Evolutionary conservation across 2,888 invertebrate genomes (phyloP), one percentile per base, ranked within the genome.

Genomic region (Drosophila longiperda): DNA sequence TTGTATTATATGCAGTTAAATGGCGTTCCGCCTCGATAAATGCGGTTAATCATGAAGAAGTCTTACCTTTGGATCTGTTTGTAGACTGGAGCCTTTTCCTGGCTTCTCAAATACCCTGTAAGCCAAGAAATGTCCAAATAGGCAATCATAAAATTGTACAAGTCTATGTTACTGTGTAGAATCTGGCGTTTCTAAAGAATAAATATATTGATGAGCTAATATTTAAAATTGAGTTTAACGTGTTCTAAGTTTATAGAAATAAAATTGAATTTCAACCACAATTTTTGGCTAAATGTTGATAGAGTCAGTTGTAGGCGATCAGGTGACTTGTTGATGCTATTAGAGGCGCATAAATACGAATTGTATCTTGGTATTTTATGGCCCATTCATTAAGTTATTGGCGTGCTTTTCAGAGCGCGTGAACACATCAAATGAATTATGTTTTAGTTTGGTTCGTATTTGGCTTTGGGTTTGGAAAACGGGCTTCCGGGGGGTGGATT

Each of bases 1-100:
- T 73, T 82, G 68, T 38, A 75, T 82, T 65, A 65, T 73, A 84
- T 87, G 90, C 89, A 89, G 87, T 82, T 73, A 86, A 87, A 90
- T 83, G 89, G 86, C 77, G 87, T 88, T 90, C 75, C 70, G 87
- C 89, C 80, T 68, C 84, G 89, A 82, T 86, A 83, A 90, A 88
- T 88, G 87, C 87, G 87, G 87, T 90, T 88, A 80, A 82, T 77
- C 72, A 58, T 61, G 48, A 85, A 73, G 72, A 73, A 60, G 73
- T 68, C 55, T 57, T 70, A 78, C 65, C 65, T 70, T 67, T 77
- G 58, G 66, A 64, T 69, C 69, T 17, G 57, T 59, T 49, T 52
- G 40, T 53, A 59, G 38, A 9, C 58, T 55, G 64, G 33, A 49
- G 53, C 61, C 61, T 45, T 12, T 50, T 36, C 23, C 29, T 66